A percentile compares a stretch with the other conserved stretches of the same genome.
Conservation (phyloP, 2,797 vertebrate genomes). For the Lophotriccus pileatus region DNA sequence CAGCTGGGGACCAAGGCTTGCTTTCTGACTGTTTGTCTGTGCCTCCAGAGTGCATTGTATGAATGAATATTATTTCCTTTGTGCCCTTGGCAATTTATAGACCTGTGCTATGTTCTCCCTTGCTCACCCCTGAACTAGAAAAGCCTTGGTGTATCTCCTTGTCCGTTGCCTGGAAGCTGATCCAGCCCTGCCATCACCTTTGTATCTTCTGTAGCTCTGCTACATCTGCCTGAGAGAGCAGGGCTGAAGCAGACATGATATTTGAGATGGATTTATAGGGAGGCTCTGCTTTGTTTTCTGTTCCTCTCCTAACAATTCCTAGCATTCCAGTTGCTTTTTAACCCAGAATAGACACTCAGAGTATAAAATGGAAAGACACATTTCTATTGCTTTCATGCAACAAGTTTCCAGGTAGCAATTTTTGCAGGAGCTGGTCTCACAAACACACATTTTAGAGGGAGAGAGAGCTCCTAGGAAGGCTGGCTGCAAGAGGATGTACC, state of each 20-base stretch:
- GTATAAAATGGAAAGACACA: not conserved
- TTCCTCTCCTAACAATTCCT: constrained; percentile 13
- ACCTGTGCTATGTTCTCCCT: not conserved
- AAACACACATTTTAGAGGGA: rapidly evolving
- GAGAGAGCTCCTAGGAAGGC: not conserved
- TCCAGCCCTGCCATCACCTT: not conserved
- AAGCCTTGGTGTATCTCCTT: not conserved
- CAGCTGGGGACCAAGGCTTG: not conserved
- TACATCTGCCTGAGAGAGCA: not conserved
- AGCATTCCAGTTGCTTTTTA: constrained; percentile 3
- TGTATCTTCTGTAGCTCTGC: not conserved
- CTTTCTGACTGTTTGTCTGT: not conserved
- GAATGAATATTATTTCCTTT: not conserved
- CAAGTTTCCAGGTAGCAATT: not conserved
- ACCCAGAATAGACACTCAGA: not conserved
- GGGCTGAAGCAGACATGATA: not conserved
- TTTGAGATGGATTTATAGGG: not conserved
- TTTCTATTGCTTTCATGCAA: not conserved
- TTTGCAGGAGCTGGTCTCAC: not conserved
- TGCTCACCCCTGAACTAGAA: not conserved
- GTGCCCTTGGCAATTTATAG: not conserved
- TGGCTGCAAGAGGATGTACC: not conserved
- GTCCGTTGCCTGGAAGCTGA: not conserved
- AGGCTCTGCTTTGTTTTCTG: constrained; percentile 12
- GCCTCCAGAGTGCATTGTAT: not conserved